Evolutionary conservation across 2,888 invertebrate species (phyloP), one percentile per base, ranked within the genome.

Genomic region (Cantharis rustica): DNA sequence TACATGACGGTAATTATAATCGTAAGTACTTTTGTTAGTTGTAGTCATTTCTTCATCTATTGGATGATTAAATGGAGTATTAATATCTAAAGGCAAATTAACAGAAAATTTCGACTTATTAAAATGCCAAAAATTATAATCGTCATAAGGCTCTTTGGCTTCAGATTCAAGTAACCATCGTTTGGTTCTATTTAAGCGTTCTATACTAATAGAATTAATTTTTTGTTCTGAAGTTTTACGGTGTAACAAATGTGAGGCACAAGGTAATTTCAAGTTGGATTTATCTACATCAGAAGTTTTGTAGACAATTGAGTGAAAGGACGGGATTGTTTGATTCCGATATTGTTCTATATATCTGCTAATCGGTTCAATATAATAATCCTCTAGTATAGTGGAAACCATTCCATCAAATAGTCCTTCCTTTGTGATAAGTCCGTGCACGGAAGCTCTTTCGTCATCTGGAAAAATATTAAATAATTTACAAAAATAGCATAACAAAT

Each of bases 361-460:
- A 75, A 94, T 89, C 9, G 95, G 95, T 88, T 97, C 97, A 82
- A 97, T 91, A 88, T 95, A 96, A 89, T 93, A 96, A 84, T 96
- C 95, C 84, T 95, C 95, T 71, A 92, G 90, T 75, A 90, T 89
- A 71, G 95, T 95, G 87, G 92, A 91, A 85, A 98, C 94, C 73
- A 95, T 95, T 72, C 97, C 98, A 86, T 98, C 97, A 88, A 98
- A 95, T 76, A 96, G 91, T 75, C 97, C 97, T 78, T 96, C 95
- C 76, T 92, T 91, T 78, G 96, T 96, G 83, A 98, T 92, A 84
- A 97, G 90, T 62, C 97, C 98, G 85, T 95, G 94, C 72, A 97
- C 95, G 81, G 92, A 89, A 13, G 96, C 94, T 69, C 91, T 91
- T 80, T 96, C 95, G 84, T 96, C 96, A 90, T 93, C 96, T 96